Percentiles rank a stretch among this genome's conserved stretches.
These are phyloP conservation scores for Drosophila austrosaltans DNA, from an alignment of 2,888 invertebrate species.

Conservation along the genomic window DNA sequence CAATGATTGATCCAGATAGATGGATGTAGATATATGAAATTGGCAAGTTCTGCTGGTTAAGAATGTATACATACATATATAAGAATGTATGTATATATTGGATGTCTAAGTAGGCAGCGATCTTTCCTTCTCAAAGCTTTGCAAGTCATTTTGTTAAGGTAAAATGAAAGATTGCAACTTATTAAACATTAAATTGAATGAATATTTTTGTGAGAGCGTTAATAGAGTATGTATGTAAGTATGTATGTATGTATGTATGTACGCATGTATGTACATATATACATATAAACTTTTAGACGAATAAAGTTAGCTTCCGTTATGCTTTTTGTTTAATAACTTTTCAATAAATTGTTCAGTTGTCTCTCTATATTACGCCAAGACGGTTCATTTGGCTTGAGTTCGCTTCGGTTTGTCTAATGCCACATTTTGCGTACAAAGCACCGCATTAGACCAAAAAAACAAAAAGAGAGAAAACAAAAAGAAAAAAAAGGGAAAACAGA, in stretches of 20 bases:
- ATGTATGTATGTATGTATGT: background rate
- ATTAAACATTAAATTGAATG: too few species aligned
- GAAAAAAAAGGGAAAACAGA: background rate
- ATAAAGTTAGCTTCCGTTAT: background rate
- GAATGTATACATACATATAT: too few species aligned
- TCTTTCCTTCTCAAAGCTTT: too few species aligned
- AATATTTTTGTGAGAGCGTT: too few species aligned
- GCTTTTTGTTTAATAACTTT: background rate
- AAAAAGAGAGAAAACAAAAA: background rate
- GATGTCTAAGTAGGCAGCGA: too few species aligned
- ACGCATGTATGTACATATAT: too few species aligned
- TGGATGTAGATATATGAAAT: too few species aligned
- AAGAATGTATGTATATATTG: too few species aligned
- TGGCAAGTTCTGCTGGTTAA: too few species aligned
- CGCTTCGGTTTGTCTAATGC: background rate
- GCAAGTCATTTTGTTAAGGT: too few species aligned
- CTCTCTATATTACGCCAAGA: background rate
- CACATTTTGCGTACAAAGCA: slow-evolving; percentile 58
- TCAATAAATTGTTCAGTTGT: slow-evolving; percentile 1
- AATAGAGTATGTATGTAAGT: background rate
- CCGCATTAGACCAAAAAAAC: slow-evolving; percentile 50
- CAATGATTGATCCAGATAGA: too few species aligned
- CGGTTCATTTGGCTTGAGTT: slow-evolving; percentile 4
- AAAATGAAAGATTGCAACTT: too few species aligned
- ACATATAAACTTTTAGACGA: background rate